Base-by-base conservation (phyloP, 2,113 vertebrate species). In the Promerops cafer region DNA sequence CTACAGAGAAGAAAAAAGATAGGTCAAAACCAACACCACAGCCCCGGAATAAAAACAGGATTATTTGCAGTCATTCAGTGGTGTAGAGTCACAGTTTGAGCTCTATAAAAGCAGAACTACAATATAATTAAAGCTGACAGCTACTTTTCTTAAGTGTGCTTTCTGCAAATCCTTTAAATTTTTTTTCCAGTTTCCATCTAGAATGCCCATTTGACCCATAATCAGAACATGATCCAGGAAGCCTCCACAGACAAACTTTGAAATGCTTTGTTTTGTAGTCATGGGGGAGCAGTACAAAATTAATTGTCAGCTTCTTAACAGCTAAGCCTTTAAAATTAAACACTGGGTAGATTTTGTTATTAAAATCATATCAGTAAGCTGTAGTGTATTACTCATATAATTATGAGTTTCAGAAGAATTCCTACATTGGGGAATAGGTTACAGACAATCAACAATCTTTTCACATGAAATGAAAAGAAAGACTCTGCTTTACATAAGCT, bases 1-100 rank as follows among this genome's bases (percentile, higher is more conserved):
- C 99, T 99, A 71, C 28, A 45, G 71, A 13, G 44, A 57, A 42
- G 60, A 28, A 30, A 83, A 68, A n/a, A 72, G 42, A 5, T 0
- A 37, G 37, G n/a, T 88, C 35, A 90, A 42, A 89, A 53, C 1
- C 50, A 91, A 17, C 13, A 77, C 0, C 26, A 45, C 24, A 3
- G 59, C 8, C 21, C 28, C 8, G 9, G 75, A 83, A 26, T 27
- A 72, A 60, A 96, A 88, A 22, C 2, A 21, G 42, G 54, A 68
- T 77, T 88, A 45, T 40, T 6, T 75, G 26, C 2, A 10, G 45
- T 47, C 24, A 52, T 56, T 89, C 42, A 14, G 44, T 35, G 53
- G 13, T 74, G 83, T 8, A 63, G 30, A 80, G 50, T 44, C 54
- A 76, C 24, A 57, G 11, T 86, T 83, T n/a, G 19, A 88, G 61